phyloP scores from a whole-genome alignment of 2,888 invertebrate species.

The Prosapia bicincta region DNA sequence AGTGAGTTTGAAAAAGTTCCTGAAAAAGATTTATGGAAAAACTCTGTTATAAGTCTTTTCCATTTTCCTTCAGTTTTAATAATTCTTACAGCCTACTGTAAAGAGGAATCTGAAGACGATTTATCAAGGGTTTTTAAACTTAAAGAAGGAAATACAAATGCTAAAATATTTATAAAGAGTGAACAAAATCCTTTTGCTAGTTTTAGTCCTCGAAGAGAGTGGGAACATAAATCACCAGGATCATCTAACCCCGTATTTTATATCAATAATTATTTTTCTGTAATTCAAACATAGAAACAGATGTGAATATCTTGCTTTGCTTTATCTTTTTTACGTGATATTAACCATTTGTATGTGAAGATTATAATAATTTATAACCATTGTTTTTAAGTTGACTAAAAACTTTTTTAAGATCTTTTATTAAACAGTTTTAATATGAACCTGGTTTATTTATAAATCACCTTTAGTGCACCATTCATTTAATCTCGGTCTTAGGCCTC shows the following conservation, averaged over 20 bases:
- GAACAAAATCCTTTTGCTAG: not conserved
- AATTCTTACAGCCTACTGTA: not conserved
- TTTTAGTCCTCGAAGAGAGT: not conserved
- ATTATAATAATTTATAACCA: too few species aligned
- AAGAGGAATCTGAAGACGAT: not conserved
- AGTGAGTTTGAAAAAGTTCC: conserved; percentile 8
- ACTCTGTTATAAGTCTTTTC: not conserved
- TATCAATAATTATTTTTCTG: conserved; percentile 2
- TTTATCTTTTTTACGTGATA: too few species aligned
- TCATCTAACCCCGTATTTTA: not conserved
- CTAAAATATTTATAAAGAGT: not conserved
- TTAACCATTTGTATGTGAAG: too few species aligned
- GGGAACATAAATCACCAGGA: not conserved
- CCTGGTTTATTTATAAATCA: too few species aligned
- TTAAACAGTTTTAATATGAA: too few species aligned
- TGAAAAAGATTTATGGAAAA: conserved; percentile 12
- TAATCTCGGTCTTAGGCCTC: too few species aligned
- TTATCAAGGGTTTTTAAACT: not conserved
- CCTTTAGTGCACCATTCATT: too few species aligned
- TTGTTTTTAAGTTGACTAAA: too few species aligned
- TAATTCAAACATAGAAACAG: not conserved
- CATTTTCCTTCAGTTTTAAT: not conserved
- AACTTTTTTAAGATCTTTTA: too few species aligned
- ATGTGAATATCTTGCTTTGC: too few species aligned
- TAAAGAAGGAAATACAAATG: not conserved